Evolutionary conservation across 2,113 vertebrate genomes (phyloP).

Genomic region (Zosterops japonicus): DNA sequence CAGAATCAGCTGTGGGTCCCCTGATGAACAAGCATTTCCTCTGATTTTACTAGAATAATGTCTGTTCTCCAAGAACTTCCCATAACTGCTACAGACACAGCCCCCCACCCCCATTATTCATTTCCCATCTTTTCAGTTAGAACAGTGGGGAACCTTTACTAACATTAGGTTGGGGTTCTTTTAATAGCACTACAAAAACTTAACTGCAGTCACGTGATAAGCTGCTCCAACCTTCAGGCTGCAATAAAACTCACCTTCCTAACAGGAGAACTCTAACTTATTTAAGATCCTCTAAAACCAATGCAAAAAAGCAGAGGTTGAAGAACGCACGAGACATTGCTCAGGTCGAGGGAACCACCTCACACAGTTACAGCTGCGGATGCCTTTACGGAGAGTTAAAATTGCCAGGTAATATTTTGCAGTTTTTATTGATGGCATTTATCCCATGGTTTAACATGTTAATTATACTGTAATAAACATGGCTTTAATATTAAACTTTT

Average conservation of each 20-base stretch:
- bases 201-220: background rate
- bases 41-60: background rate
- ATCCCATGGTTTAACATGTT: conserved; percentile 98
- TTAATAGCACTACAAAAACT: background rate
- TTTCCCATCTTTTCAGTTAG: background rate
- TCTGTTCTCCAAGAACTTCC: background rate
- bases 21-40: background rate
- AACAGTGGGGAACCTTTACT: background rate
- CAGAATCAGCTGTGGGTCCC: background rate
- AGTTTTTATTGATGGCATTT: conserved; percentile 99
- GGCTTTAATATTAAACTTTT: conserved; percentile 99
- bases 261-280: background rate
- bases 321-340: accelerated
- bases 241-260: background rate
- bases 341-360: accelerated
- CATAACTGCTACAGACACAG: background rate
- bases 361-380: background rate
- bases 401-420: conserved; percentile 75
- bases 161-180: background rate
- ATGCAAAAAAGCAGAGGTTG: background rate
- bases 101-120: background rate
- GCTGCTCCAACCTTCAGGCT: background rate
- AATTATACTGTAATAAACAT: conserved; percentile 99
- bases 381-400: conserved; percentile 18
- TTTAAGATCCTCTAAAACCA: background rate